Percentiles rank a stretch among this genome's conserved stretches.
Evolutionary conservation across 2,888 invertebrate species (phyloP).

Genomic region (Carterocephalus palaemon): DNA sequence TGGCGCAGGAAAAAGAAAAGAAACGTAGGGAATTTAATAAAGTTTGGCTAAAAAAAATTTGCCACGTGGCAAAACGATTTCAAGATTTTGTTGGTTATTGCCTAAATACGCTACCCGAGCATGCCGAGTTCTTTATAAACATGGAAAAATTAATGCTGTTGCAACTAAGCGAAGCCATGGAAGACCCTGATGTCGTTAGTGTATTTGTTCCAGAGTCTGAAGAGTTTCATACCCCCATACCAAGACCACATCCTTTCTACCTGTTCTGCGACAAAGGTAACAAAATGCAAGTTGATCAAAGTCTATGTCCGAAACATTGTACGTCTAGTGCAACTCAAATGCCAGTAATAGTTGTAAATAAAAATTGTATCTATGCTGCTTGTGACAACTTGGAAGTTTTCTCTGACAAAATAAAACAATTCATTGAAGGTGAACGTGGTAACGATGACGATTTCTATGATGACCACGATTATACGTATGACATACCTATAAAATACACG

Average conservation of each 20-base stretch:
- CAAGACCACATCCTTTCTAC: constrained; percentile 57
- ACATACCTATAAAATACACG: constrained; percentile 50
- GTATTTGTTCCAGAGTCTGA: constrained; percentile 48
- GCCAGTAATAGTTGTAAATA: constrained; percentile 62
- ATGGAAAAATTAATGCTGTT: constrained; percentile 66
- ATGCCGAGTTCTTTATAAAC: constrained; percentile 67
- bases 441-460: constrained; percentile 49
- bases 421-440: constrained; percentile 46
- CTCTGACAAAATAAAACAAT: constrained; percentile 51
- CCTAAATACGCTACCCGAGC: constrained; percentile 56
- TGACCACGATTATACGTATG: constrained; percentile 45
- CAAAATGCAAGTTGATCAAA: constrained; percentile 47
- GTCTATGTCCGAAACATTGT: constrained; percentile 55
- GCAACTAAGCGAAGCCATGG: constrained; percentile 54
- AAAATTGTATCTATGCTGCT: constrained; percentile 58
- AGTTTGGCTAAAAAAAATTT: constrained; percentile 62
- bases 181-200: constrained; percentile 50
- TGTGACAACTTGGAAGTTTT: constrained; percentile 62
- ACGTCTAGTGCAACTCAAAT: constrained; percentile 55
- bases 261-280: constrained; percentile 57
- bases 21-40: constrained; percentile 44
- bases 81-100: constrained; percentile 63
- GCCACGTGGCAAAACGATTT: constrained; percentile 61
- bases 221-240: constrained; percentile 43
- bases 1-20: constrained; percentile 47